These are phyloP conservation scores for Gallinago nigripennis DNA, from an alignment of 2,797 vertebrate genomes.

Conservation along the genomic window DNA sequence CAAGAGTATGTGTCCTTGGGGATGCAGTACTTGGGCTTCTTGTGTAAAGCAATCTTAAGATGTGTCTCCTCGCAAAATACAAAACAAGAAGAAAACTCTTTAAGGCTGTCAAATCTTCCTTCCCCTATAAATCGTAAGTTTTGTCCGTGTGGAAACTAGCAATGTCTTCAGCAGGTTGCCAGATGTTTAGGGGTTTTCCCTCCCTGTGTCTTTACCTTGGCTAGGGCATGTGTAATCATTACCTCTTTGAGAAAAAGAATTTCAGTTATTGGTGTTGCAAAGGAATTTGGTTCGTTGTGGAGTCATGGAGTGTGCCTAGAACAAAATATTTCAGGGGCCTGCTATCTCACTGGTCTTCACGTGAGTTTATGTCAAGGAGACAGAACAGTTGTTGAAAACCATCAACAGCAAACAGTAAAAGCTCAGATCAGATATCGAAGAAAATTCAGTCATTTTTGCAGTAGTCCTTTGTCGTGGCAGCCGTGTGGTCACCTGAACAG, in stretches of 20 bases:
- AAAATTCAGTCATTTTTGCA: neutral
- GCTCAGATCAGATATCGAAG: neutral
- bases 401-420: neutral
- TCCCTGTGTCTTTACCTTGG: neutral
- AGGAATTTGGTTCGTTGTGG: neutral
- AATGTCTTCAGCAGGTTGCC: neutral
- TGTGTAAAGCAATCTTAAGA: neutral
- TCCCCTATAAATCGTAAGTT: neutral
- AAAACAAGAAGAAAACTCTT: neutral
- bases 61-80: neutral
- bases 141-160: neutral
- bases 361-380: neutral
- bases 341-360: neutral
- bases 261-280: neutral
- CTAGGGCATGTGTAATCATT: too few relatives aligned
- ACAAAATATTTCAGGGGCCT: neutral
- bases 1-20: neutral
- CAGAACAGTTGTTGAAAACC: neutral
- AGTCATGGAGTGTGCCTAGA: neutral
- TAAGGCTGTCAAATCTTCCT: neutral
- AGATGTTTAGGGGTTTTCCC: neutral
- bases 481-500: neutral
- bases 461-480: neutral
- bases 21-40: neutral
- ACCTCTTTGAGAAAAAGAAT: neutral